Percentiles rank a stretch among this genome's conserved stretches.
These are phyloP conservation scores for Drosophila kuntzei DNA, from an alignment of 2,888 invertebrate genomes.

Conservation along the genomic window DNA sequence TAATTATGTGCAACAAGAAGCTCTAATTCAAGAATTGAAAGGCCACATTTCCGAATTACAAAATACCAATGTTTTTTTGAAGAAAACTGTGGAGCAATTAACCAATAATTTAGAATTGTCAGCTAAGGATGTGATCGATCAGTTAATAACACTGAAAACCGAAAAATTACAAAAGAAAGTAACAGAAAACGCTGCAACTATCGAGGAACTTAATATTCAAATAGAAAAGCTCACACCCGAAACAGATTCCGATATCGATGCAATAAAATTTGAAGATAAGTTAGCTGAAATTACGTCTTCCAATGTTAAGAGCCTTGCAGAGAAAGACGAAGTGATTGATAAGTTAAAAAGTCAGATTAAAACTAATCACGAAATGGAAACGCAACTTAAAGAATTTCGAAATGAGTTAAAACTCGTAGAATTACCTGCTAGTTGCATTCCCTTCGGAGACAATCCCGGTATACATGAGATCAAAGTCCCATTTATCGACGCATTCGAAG, in stretches of 20 bases:
- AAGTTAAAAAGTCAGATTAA: background rate
- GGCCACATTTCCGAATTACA: background rate
- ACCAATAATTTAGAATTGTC: background rate
- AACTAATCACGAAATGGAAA: background rate
- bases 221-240: no score
- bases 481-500: background rate
- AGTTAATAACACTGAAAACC: background rate
- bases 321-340: background rate
- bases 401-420: background rate
- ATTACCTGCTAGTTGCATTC: background rate
- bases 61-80: background rate
- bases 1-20: background rate
- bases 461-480: background rate
- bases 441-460: background rate
- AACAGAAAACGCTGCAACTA: background rate
- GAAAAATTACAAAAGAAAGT: background rate
- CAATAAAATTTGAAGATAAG: background rate
- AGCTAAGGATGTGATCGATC: background rate
- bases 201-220: no score
- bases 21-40: background rate
- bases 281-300: background rate
- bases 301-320: background rate
- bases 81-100: background rate
- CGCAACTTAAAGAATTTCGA: background rate
- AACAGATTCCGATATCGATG: no score